Evolutionary conservation across 2,113 vertebrate species (phyloP), one percentile per base, ranked within the genome.

Genomic region (Brachyistius frenatus): DNA sequence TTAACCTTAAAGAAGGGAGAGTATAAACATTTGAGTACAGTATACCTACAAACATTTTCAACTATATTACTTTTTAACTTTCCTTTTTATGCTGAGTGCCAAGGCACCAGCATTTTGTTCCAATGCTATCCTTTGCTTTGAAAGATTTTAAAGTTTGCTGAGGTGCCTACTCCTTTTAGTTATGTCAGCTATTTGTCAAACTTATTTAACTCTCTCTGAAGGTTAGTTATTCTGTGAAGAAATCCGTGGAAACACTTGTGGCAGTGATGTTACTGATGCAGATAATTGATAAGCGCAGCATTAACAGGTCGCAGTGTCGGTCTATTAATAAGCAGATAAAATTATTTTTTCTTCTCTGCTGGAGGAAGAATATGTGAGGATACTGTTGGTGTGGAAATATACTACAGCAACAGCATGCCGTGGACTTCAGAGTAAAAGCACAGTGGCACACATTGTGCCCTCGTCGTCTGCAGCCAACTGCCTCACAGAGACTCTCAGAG

Each of bases 391-490:
- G 78, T 86, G 83, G 73, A 86, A 88, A 81, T 85, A 63, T 81
- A 76, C 79, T 9, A 54, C 14, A 36, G 72, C 83, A 46, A 56
- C 63, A 44, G 50, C 62, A 65, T 68, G 81, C 64, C 68, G 76
- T 64, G 67, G 75, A 74, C 39, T 75, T 62, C 35, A 62, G 49
- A 80, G 41, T 68, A 73, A 87, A 84, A 81, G 81, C 71, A 90
- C 89, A 91, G 81, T 77, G 30, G 68, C 53, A 16, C 58, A 55
- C 88, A 86, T 89, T 88, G 83, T 92, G 81, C 81, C 66, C 69
- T 73, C 66, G 65, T 33, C 74, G 69, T 73, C 84, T 76, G 53
- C 35, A 56, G 68, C 78, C 73, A 78, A 73, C 69, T 70, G 75
- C 76, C 76, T 84, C 78, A 83, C 71, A 86, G 66, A 84, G 76